A percentile compares a stretch with the other conserved stretches of the same genome.
phyloP scores from a whole-genome alignment of 2,797 vertebrate species.

The Lithobates pipiens region DNA sequence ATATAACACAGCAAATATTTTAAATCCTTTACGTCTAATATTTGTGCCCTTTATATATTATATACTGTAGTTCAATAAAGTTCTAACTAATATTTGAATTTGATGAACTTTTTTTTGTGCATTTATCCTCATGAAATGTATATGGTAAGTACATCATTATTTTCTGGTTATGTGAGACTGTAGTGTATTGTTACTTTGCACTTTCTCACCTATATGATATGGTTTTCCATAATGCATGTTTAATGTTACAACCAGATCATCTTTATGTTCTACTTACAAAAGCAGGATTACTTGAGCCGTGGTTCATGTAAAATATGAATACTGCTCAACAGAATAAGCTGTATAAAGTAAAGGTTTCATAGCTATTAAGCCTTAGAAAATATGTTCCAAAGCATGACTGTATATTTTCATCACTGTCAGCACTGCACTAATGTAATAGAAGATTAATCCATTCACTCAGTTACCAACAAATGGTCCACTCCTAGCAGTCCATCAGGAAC shows the following conservation, averaged over 20 bases:
- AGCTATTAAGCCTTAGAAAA: neutral
- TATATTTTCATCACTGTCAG: neutral
- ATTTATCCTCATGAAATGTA: neutral
- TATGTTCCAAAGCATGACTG: neutral
- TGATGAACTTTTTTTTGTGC: neutral
- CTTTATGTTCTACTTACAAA: conserved; percentile 4
- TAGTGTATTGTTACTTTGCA: conserved; percentile 3
- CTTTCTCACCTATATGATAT: conserved; percentile 29
- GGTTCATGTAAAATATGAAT: neutral
- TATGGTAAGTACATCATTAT: neutral
- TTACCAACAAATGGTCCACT: conserved; percentile 11
- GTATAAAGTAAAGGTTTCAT: neutral
- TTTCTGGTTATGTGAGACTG: conserved; percentile 14
- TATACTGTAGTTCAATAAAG: neutral
- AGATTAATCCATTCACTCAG: conserved; percentile 30
- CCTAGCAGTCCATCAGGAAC: no score
- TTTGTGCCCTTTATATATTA: neutral
- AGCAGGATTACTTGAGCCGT: neutral
- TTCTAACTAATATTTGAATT: neutral
- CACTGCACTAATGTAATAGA: neutral
- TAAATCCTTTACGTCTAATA: no score
- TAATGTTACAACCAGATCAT: conserved; percentile 25
- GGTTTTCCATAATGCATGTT: neutral
- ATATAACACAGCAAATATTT: no score
- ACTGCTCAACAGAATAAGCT: neutral